Evolutionary conservation across 2,113 vertebrate genomes (phyloP), one percentile per base, ranked within the genome.

Genomic region (Dipodomys ordii): DNA sequence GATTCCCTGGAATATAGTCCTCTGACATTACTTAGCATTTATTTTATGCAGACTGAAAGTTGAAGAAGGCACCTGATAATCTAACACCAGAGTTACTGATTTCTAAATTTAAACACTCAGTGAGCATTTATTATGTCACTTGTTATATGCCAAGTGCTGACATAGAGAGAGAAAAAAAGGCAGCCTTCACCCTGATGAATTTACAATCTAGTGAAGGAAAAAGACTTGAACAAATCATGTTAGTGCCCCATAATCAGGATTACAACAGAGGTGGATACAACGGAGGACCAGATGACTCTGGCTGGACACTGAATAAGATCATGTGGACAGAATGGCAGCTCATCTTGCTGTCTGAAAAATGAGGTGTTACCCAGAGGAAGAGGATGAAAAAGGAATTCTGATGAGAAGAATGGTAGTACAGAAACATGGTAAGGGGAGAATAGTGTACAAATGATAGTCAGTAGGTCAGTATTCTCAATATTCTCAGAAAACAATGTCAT

Each of bases 141-240:
- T 57, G 80, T n/a, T 82, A 53, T 23, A 82, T 53, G 22, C 53
- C 44, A 72, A 93, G 65, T 30, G 35, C n/a, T 69, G 18, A 62
- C 44, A 19, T 20, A 72, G 4, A 87, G 20, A 84, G 44, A 88
- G 67, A 72, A 88, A 91, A 82, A 44, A 67, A 92, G n/a, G 32
- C 71, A 88, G 18, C 46, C 28, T 57, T 57, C 39, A 7, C 10
- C 35, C 57, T 69, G 73, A 74, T 35, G 7, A 73, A 74, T 57
- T 93, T 53, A 82, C 12, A 49, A 2, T 35, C 67, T 88, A 85
- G 46, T 53, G 32, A 74, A 90, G 71, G 60, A 94, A 93, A 82
- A 19, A 49, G 76, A 44, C 10, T 32, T 6, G 7, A 82, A 69
- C 67, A 83, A 93, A 39, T 68, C 35, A 60, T 67, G 49, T n/a